These are phyloP conservation scores for Chamaetylas fuelleborni DNA, from an alignment of 2,113 vertebrate genomes.

Conservation along the genomic window DNA sequence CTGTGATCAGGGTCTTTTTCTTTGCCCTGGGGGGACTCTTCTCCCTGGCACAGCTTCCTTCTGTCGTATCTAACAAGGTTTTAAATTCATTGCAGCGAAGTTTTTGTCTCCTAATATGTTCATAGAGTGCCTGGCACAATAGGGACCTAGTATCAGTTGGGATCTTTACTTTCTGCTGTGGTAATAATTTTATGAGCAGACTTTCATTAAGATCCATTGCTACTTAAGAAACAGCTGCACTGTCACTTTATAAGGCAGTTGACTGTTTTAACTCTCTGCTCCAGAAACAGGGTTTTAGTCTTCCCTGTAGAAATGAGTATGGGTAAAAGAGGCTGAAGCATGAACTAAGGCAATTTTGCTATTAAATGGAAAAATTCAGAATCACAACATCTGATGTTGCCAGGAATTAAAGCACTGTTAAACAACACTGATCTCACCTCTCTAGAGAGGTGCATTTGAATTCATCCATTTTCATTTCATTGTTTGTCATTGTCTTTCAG, in stretches of 20 bases:
- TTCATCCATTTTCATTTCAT: constrained; percentile 20
- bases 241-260: background rate
- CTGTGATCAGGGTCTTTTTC: background rate
- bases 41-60: background rate
- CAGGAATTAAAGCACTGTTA: background rate
- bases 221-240: constrained; percentile 31
- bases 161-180: constrained; percentile 3
- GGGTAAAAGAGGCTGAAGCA: background rate
- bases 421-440: background rate
- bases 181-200: constrained; percentile 30
- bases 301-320: background rate
- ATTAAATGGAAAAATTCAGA: background rate
- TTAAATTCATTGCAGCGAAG: background rate
- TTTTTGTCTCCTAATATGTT: constrained; percentile 6
- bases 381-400: background rate
- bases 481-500: background rate
- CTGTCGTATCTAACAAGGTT: constrained; percentile 1
- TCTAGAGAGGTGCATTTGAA: background rate
- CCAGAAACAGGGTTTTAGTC: background rate
- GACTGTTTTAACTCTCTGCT: constrained; percentile 18
- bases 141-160: background rate
- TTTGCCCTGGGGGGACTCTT: background rate
- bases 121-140: background rate
- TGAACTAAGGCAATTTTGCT: background rate
- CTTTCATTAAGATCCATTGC: constrained; percentile 33